Evolutionary conservation across 2,113 vertebrate species (phyloP), one percentile per base, ranked within the genome.

Genomic region (Peromyscus californicus): DNA sequence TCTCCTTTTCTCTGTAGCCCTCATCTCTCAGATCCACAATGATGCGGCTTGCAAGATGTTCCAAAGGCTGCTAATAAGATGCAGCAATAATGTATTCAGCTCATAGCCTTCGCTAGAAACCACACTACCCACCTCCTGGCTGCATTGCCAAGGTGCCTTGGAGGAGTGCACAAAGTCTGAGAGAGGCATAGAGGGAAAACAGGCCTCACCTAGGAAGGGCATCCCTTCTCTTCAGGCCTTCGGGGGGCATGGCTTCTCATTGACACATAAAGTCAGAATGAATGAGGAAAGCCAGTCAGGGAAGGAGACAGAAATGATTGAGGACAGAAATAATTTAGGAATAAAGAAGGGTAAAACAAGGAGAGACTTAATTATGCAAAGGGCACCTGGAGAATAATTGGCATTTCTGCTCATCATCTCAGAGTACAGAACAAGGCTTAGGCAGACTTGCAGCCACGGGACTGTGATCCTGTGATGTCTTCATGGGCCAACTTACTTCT

Each of bases 51-150:
- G 91, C 94, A 96, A 94, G 83, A 96, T 97, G 95, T 97, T 97
- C 95, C 89, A 83, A 86, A 92, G 82, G n/a, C 94, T 97, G 97
- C 85, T 97, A 97, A 97, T 97, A 92, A 98, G 93, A 97, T 98
- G 79, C 93, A 94, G 97, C 84, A 97, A 96, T 96, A 97, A 98
- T 96, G 86, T 96, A 95, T 97, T 96, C 97, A 82, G 31, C 89
- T 95, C 78, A 76, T 45, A 93, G 78, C 33, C 86, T 94, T 94
- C 0, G 0, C 59, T 89, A 36, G 93, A 94, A 93, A 88, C 89
- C 39, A 83, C 78, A 79, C 88, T 54, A 45, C 22, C 74, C 57
- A 89, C 91, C 61, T 95, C 72, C n/a, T 12, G 7, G 57, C 61
- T 80, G 51, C 63, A 29, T 67, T 48, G 85, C 61, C n/a, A 7